These are phyloP conservation scores for Crypturellus undulatus DNA, from an alignment of 2,113 vertebrate species.

Conservation along the genomic window DNA sequence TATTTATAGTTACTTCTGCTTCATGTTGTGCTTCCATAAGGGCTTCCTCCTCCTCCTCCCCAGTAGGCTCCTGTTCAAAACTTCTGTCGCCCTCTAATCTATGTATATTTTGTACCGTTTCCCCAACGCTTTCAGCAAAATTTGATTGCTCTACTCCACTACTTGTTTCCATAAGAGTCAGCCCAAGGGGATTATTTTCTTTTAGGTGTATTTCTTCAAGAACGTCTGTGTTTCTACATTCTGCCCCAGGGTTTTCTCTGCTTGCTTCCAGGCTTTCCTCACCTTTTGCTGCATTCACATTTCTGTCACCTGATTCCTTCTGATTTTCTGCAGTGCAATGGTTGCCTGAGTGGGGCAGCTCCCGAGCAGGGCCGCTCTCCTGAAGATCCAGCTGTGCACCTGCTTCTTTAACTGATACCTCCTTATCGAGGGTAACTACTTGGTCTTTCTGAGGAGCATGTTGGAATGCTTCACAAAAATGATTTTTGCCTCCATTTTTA, in stretches of 20 bases:
- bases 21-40: slow-evolving; percentile 72
- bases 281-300: background rate
- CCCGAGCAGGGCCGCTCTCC: background rate
- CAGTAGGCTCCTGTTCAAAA: slow-evolving; percentile 18
- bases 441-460: slow-evolving; percentile 3
- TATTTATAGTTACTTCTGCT: slow-evolving; percentile 70
- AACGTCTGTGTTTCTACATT: background rate
- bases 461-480: slow-evolving; percentile 26
- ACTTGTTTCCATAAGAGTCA: slow-evolving; percentile 48
- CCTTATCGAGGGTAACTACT: background rate
- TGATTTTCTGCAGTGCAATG: slow-evolving; percentile 1
- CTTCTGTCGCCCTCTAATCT: slow-evolving; percentile 51
- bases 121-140: slow-evolving; percentile 3
- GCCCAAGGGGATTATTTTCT: background rate
- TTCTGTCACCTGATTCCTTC: background rate
- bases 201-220: background rate
- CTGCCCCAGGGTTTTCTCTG: background rate
- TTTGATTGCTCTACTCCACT: slow-evolving; percentile 28
- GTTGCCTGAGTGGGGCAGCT: background rate
- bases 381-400: background rate
- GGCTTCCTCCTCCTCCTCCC: slow-evolving; percentile 62
- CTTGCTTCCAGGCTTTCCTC: background rate
- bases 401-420: background rate
- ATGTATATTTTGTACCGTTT: background rate
- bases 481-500: slow-evolving; percentile 11